Percentiles rank a stretch among this genome's conserved stretches.
These are phyloP conservation scores for Pogoniulus pusillus DNA, from an alignment of 2,797 vertebrate species.

Conservation along the genomic window DNA sequence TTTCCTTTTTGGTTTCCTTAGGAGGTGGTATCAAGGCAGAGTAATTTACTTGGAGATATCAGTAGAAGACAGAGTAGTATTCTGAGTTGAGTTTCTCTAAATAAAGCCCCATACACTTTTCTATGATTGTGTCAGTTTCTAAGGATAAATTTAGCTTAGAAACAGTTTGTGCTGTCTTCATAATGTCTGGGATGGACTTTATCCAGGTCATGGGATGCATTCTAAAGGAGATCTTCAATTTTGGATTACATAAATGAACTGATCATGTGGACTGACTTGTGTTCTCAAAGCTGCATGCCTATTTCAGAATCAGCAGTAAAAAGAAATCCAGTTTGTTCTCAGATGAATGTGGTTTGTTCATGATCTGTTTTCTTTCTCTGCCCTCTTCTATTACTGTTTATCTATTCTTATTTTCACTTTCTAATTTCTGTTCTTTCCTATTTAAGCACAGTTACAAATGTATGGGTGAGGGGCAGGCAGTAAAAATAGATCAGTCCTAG, in stretches of 20 bases:
- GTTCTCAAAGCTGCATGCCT: not conserved
- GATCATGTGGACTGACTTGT: not conserved
- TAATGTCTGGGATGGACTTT: not conserved
- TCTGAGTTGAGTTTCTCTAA: not conserved
- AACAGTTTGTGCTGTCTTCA: not conserved
- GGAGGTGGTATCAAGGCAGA: not conserved
- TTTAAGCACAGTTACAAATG: not conserved
- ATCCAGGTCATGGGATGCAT: not conserved
- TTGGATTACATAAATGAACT: not conserved
- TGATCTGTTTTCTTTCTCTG: not conserved
- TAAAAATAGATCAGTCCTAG: not conserved
- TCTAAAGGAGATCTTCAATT: not conserved
- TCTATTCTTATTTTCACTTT: not conserved
- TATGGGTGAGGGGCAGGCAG: not conserved
- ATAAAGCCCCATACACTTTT: accelerated
- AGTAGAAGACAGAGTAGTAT: not conserved
- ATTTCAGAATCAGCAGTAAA: not conserved
- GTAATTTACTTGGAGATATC: not conserved
- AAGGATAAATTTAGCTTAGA: not conserved
- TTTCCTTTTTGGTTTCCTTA: not conserved
- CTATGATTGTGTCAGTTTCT: not conserved
- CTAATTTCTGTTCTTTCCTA: not conserved
- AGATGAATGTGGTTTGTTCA: not conserved
- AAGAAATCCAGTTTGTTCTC: not conserved
- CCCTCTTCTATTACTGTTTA: not conserved